Evolutionary conservation across 1,140 invertebrate species (phyloP), one percentile per base, ranked within the genome.

Genomic region (Phocides pigmalion): DNA sequence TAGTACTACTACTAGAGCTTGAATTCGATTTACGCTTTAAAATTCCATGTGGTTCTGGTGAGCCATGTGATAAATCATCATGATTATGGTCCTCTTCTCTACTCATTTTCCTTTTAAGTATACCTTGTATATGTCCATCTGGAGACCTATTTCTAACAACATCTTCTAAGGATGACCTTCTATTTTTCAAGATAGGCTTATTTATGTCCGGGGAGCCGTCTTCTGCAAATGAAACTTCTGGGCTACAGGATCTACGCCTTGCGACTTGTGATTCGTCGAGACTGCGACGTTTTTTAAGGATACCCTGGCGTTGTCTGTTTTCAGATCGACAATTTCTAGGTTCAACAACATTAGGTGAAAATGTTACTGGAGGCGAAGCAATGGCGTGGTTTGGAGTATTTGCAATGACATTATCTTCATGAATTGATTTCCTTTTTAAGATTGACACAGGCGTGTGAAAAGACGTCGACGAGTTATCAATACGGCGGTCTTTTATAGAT

Each of bases 221-320:
- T 72, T 93, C 93, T 28, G 92, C 93, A 70, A 93, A 93, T 12
- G 93, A 93, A 32, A 94, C 93, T 73, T 95, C 95, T 0, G 95
- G 95, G 64, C 95, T 95, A 72, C 94, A 94, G 63, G 94, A 95
- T 49, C 94, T 90, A 59, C 94, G 92, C 50, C 94, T 91, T 59
- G 94, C 90, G 42, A 95, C 95, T 82, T 95, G 95, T 2, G 94
- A 95, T 78, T 97, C 96, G 74, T 97, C 96, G 56, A 96, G 89
- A 72, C 95, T 96, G 53, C 95, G 93, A 41, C 95, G 92, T 87
- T 97, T 97, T 76, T 97, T 97, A 39, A 97, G 87, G 74, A 97
- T 97, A 41, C 96, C 96, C 76, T 95, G 94, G 46, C 94, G 94
- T 74, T 94, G 93, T 56, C 93, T 87, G 65, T 92, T 93, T 59